A percentile compares a stretch with the other conserved stretches of the same genome.
phyloP scores from a whole-genome alignment of 2,888 invertebrate genomes.

The Oscheius sp. region DNA sequence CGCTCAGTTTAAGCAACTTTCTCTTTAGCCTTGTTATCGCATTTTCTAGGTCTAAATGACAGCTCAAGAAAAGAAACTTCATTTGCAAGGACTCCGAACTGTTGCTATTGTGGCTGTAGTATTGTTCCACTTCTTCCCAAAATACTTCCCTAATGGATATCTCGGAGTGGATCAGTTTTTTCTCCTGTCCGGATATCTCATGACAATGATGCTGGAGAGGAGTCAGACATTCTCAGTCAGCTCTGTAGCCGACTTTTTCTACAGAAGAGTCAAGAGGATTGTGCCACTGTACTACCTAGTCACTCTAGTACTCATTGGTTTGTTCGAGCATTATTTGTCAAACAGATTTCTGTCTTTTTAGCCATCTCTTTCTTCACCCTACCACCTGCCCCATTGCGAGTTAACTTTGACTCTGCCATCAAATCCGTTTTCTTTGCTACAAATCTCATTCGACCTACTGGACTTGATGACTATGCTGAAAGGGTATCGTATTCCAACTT shows the following conservation, averaged over 20 bases:
- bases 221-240: not conserved
- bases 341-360: not conserved
- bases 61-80: conserved; percentile 3
- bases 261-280: conserved; percentile 22
- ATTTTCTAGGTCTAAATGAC: not conserved
- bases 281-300: conserved; percentile 20
- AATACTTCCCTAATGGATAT: conserved; percentile 22
- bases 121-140: conserved; percentile 24
- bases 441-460: conserved; percentile 30
- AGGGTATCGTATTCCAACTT: conserved; percentile 10
- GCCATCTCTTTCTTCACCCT: not conserved
- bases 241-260: conserved; percentile 9
- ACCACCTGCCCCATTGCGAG: not conserved
- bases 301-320: not conserved
- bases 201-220: conserved; percentile 30
- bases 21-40: not conserved
- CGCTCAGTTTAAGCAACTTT: not conserved
- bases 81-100: conserved; percentile 25
- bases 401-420: conserved; percentile 13
- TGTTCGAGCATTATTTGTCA: not conserved
- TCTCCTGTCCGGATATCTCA: conserved; percentile 27
- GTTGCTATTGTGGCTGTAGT: conserved; percentile 10
- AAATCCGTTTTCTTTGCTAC: conserved; percentile 39
- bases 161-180: conserved; percentile 30
- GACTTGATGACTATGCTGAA: conserved; percentile 33